Percentiles rank a stretch among this genome's conserved stretches.
Evolutionary conservation across 2,113 vertebrate genomes (phyloP).

Genomic region (Callipepla californica): DNA sequence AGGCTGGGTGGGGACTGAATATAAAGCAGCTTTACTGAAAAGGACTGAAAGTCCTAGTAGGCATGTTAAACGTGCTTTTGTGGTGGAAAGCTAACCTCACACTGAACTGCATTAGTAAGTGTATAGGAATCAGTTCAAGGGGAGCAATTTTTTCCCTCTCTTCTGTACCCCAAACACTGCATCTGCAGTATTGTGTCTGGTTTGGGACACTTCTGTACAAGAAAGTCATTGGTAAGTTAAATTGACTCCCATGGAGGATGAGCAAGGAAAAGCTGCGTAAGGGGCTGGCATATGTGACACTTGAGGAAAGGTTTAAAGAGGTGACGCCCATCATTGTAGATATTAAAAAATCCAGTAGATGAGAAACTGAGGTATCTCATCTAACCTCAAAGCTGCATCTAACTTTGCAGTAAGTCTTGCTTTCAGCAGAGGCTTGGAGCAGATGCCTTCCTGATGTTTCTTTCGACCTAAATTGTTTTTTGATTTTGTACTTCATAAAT

Average conservation of each 20-base stretch:
- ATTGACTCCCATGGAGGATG: not conserved
- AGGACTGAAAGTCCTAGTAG: not conserved
- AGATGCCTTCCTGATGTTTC: not conserved
- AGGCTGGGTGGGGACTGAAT: not conserved
- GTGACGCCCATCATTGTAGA: not conserved
- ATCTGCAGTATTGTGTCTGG: not conserved
- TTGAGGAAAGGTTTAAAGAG: not conserved
- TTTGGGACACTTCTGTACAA: not conserved
- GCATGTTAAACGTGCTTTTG: not conserved
- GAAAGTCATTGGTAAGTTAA: not conserved
- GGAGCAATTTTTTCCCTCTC: not conserved
- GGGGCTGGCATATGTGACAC: not conserved
- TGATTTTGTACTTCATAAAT: not conserved
- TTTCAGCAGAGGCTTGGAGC: not conserved
- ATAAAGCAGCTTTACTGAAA: not conserved
- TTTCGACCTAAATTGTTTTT: not conserved
- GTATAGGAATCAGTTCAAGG: not conserved
- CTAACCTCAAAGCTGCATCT: not conserved
- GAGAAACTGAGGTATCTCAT: not conserved
- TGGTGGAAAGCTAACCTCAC: not conserved
- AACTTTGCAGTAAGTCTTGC: not conserved
- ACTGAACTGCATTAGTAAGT: not conserved
- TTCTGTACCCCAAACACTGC: not conserved
- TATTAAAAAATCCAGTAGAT: not conserved
- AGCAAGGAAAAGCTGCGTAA: not conserved